These are phyloP conservation scores for Cyprinella venusta DNA, from an alignment of 2,797 vertebrate species.

Conservation along the genomic window DNA sequence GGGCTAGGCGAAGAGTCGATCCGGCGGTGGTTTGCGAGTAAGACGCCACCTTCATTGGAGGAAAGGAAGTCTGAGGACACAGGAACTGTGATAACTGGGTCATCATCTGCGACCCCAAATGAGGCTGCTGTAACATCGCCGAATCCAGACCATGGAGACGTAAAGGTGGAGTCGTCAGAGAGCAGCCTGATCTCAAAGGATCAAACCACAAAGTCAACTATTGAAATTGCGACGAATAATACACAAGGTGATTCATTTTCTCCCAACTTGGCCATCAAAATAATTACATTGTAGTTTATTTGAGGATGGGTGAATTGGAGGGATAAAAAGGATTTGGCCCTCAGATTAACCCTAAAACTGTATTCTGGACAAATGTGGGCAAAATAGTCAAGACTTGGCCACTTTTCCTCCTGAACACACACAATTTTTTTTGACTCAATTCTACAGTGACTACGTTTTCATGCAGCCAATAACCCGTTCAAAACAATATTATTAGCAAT, in stretches of 20 bases:
- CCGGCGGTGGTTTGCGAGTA: constrained; percentile 86
- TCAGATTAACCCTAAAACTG: background rate
- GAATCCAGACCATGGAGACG: constrained; percentile 63
- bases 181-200: constrained; percentile 59
- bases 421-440: too few relatives aligned
- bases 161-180: constrained; percentile 68
- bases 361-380: too few relatives aligned
- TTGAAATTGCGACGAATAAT: constrained; percentile 60
- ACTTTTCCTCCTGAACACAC: too few relatives aligned
- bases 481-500: too few relatives aligned
- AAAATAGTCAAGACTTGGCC: too few relatives aligned
- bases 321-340: too few relatives aligned
- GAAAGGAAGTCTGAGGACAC: constrained; percentile 46
- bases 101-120: constrained; percentile 11
- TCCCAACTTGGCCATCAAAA: background rate
- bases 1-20: constrained; percentile 86
- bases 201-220: constrained; percentile 42
- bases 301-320: background rate
- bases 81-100: background rate
- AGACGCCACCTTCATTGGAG: constrained; percentile 62
- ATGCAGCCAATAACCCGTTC: too few relatives aligned
- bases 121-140: constrained; percentile 49
- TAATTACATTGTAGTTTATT: background rate
- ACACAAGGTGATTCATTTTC: constrained; percentile 66
- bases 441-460: too few relatives aligned